Percentiles rank a stretch among this genome's conserved stretches.
phyloP scores from a whole-genome alignment of 2,113 vertebrate species.

The Eolophus roseicapilla region DNA sequence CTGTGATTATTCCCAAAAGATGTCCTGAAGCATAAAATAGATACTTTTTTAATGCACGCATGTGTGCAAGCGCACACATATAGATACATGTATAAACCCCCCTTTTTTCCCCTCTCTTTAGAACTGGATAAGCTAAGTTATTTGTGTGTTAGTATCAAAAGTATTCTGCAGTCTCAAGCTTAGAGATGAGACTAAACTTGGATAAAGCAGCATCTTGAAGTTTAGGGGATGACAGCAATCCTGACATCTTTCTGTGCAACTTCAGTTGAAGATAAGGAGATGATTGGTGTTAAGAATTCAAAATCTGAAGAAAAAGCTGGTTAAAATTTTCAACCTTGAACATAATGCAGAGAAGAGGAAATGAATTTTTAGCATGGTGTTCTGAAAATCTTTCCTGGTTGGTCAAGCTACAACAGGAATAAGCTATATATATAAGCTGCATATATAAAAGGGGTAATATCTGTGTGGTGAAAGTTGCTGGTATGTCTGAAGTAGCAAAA shows the following conservation, averaged over 20 bases:
- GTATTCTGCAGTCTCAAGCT: background rate
- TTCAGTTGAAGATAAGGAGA: background rate
- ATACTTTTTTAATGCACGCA: background rate
- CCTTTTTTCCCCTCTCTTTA: background rate
- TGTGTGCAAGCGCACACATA: rapidly evolving
- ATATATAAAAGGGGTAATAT: background rate
- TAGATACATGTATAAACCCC: background rate
- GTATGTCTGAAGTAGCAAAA: background rate
- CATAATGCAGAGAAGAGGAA: background rate
- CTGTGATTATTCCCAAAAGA: background rate
- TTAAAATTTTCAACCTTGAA: background rate
- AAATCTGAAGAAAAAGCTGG: background rate
- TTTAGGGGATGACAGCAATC: background rate
- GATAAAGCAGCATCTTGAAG: background rate
- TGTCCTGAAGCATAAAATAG: background rate
- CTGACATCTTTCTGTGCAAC: background rate
- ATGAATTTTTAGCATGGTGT: background rate
- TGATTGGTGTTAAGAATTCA: background rate
- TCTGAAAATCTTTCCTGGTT: background rate
- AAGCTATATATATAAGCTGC: background rate
- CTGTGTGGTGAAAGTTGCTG: background rate
- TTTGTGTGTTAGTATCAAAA: background rate
- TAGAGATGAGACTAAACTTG: background rate
- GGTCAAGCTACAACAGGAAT: background rate
- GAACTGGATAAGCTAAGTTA: background rate